Conservation (phyloP, 2,888 invertebrate species). For the Polylopha cassiicola region DNA sequence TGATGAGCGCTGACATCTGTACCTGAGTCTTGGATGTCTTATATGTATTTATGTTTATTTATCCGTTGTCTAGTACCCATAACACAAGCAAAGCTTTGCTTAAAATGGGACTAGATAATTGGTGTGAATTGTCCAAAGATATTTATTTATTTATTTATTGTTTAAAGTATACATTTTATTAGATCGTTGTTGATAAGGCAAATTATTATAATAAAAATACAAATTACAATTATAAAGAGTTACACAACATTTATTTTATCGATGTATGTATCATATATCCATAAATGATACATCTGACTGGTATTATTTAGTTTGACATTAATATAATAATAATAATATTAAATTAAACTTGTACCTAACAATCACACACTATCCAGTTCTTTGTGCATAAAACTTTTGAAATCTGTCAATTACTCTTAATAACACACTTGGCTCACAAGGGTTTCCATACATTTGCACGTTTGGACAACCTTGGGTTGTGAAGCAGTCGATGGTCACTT, state of each 20-base stretch:
- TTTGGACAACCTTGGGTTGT: slow-evolving; percentile 59
- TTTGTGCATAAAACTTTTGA: slow-evolving; percentile 44
- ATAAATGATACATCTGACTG: too few relatives aligned
- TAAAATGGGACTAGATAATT: too few relatives aligned
- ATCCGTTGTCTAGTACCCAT: too few relatives aligned
- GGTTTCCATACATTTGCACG: slow-evolving; percentile 51
- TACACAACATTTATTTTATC: too few relatives aligned
- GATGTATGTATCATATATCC: too few relatives aligned
- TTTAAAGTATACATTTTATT: not conserved
- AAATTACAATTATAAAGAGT: too few relatives aligned
- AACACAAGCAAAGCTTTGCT: too few relatives aligned
- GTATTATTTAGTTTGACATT: too few relatives aligned
- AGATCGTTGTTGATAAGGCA: slow-evolving; percentile 13
- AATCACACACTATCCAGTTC: slow-evolving; percentile 28
- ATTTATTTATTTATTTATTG: not conserved
- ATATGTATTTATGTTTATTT: too few relatives aligned
- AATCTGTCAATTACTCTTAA: slow-evolving; percentile 46
- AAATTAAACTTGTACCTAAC: slow-evolving; percentile 17
- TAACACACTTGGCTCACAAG: slow-evolving; percentile 47
- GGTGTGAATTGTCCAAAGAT: not conserved
- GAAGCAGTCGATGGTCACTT: slow-evolving; percentile 51
- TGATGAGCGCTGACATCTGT: too few relatives aligned
- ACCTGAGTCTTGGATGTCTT: too few relatives aligned
- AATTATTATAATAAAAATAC: too few relatives aligned
- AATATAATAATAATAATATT: slow-evolving; percentile 21